Percentiles rank a stretch among this genome's conserved stretches.
phyloP scores from a whole-genome alignment of 2,797 vertebrate species.

The Staurois parvus region DNA sequence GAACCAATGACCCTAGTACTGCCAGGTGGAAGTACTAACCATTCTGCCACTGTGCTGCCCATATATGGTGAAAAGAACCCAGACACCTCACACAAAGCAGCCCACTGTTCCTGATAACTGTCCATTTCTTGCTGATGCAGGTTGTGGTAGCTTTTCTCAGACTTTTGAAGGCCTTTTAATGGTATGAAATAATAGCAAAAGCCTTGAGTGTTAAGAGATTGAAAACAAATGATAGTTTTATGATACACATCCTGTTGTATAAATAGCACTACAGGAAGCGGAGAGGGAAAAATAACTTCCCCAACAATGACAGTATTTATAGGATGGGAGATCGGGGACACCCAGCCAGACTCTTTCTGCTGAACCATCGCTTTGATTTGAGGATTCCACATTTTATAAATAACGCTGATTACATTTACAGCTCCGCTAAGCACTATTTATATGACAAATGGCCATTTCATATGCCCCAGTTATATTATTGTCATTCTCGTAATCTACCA shows the following conservation, averaged over 20 bases:
- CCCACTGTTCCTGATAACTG: too few species aligned
- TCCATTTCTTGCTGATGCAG: not conserved
- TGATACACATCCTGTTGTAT: constrained; percentile 65
- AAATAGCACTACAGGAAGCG: constrained; percentile 63
- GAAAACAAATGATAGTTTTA: constrained; percentile 30
- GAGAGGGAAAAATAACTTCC: constrained; percentile 52
- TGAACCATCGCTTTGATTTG: not conserved
- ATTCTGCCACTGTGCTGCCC: too few species aligned
- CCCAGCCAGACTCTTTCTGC: not conserved
- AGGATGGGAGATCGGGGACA: constrained; percentile 17
- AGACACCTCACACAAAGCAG: too few species aligned
- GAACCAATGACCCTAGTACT: too few species aligned
- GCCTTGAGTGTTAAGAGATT: not conserved
- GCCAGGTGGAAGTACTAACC: too few species aligned
- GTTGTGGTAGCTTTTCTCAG: not conserved
- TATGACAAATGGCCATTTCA: too few species aligned
- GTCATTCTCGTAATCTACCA: too few species aligned
- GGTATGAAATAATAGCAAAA: constrained; percentile 17
- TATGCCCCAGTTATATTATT: too few species aligned
- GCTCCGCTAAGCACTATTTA: too few species aligned
- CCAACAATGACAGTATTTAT: constrained; percentile 63
- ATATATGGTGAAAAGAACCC: too few species aligned
- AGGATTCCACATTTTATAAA: not conserved
- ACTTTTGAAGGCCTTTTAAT: not conserved
- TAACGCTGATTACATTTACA: too few species aligned